phyloP scores from a whole-genome alignment of 2,888 invertebrate species.

The Marronus borbonicus region DNA sequence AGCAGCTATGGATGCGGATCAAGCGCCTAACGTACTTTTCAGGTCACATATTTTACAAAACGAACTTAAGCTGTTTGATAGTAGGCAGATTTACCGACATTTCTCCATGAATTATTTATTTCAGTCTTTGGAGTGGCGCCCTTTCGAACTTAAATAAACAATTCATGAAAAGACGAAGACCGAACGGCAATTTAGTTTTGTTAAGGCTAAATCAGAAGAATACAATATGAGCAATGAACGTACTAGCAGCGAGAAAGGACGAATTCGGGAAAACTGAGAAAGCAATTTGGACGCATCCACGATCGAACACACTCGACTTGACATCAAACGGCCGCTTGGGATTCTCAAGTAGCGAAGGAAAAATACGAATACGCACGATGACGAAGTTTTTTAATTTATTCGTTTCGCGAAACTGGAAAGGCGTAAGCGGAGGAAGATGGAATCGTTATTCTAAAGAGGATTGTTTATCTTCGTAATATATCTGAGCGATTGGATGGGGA shows the following conservation, averaged over 20 bases:
- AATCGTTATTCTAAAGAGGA: no score
- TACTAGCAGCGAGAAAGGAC: not conserved
- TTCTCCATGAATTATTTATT: slow-evolving; percentile 28
- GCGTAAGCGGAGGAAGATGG: not conserved
- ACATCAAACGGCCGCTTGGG: slow-evolving; percentile 32
- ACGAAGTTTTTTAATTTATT: slow-evolving; percentile 20
- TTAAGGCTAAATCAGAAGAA: slow-evolving; percentile 35
- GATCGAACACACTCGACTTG: slow-evolving; percentile 27
- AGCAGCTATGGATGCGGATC: no score
- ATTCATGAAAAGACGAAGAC: slow-evolving; percentile 22
- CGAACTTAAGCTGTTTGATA: not conserved
- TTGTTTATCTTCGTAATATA: no score
- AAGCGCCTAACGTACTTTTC: not conserved
- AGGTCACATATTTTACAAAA: not conserved
- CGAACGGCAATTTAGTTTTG: slow-evolving; percentile 35
- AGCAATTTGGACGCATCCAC: slow-evolving; percentile 11
- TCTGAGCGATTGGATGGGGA: no score
- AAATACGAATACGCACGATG: not conserved
- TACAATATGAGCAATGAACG: slow-evolving; percentile 39
- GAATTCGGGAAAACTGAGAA: slow-evolving; percentile 12
- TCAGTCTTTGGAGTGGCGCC: not conserved
- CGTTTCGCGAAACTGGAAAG: not conserved
- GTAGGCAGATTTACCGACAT: slow-evolving; percentile 4
- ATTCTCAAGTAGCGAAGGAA: not conserved
- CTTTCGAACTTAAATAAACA: slow-evolving; percentile 16